Percentiles rank a stretch among this genome's conserved stretches.
phyloP scores from a whole-genome alignment of 2,797 vertebrate species.

The Ctenosaura bakeri region DNA sequence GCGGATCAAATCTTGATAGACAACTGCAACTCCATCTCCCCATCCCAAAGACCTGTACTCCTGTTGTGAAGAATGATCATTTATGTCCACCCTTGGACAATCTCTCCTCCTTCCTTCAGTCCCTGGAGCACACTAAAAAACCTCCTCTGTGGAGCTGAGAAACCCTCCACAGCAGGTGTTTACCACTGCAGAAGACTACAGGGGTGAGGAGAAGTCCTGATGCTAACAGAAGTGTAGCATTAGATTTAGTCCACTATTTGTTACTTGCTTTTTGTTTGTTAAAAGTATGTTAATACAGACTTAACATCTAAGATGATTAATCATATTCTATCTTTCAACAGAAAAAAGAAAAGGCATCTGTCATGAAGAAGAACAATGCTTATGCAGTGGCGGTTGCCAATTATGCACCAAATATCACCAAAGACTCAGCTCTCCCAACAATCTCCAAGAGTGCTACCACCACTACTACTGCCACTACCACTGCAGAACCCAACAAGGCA shows the following conservation, averaged over 20 bases:
- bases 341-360: conserved; percentile 93
- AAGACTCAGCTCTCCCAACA: conserved; percentile 91
- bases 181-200: neutral
- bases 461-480: conserved; percentile 80
- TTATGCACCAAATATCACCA: conserved; percentile 92
- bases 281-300: no score
- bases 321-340: conserved; percentile 78
- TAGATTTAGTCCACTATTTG: neutral
- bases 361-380: conserved; percentile 95
- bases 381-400: conserved; percentile 96
- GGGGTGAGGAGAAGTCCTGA: neutral
- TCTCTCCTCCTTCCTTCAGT: neutral
- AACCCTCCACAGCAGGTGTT: neutral
- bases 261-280: neutral
- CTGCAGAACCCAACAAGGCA: conserved; percentile 86
- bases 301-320: conserved; percentile 61
- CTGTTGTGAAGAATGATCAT: neutral
- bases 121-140: neutral
- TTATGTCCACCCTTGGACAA: neutral
- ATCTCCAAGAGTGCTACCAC: conserved; percentile 91
- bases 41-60: no score
- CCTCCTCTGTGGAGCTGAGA: neutral
- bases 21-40: no score
- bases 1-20: no score
- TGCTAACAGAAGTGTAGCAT: neutral